Conservation (phyloP, 2,888 invertebrate genomes). For the Synanthedon vespiformis region DNA sequence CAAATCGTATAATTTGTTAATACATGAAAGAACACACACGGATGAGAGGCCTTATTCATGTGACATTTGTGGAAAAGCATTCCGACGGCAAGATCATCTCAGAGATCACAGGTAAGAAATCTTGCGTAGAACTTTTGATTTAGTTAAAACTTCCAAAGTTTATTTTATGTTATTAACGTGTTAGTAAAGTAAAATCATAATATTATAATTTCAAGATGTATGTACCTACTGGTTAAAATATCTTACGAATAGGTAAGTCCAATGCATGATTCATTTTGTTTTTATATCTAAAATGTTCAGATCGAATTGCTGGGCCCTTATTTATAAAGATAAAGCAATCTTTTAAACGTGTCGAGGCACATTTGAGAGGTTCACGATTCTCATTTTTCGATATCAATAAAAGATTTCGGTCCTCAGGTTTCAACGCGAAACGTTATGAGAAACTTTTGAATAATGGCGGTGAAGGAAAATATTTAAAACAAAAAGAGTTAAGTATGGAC, state of each 20-base stretch:
- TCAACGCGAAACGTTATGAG: conserved; percentile 59
- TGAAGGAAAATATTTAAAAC: conserved; percentile 54
- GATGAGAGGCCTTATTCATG: conserved; percentile 98
- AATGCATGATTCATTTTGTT: conserved; percentile 30
- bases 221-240: not conserved
- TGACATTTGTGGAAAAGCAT: conserved; percentile 98
- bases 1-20: conserved; percentile 96
- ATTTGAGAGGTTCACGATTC: conserved; percentile 41
- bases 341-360: conserved; percentile 33
- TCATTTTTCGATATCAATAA: conserved; percentile 60
- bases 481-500: conserved; percentile 63
- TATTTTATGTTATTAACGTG: not conserved
- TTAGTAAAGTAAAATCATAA: conserved; percentile 1
- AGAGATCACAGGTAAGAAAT: conserved; percentile 86
- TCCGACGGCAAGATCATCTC: conserved; percentile 95
- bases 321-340: conserved; percentile 45
- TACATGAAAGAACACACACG: conserved; percentile 97
- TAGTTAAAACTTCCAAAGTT: conserved; percentile 1
- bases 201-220: not conserved
- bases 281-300: conserved; percentile 20
- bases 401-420: conserved; percentile 46
- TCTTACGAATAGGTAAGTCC: conserved; percentile 29
- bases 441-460: conserved; percentile 63
- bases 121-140: not conserved
- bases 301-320: conserved; percentile 22